Evolutionary conservation across 2,113 vertebrate genomes (phyloP).

Genomic region (Microtus pennsylvanicus): DNA sequence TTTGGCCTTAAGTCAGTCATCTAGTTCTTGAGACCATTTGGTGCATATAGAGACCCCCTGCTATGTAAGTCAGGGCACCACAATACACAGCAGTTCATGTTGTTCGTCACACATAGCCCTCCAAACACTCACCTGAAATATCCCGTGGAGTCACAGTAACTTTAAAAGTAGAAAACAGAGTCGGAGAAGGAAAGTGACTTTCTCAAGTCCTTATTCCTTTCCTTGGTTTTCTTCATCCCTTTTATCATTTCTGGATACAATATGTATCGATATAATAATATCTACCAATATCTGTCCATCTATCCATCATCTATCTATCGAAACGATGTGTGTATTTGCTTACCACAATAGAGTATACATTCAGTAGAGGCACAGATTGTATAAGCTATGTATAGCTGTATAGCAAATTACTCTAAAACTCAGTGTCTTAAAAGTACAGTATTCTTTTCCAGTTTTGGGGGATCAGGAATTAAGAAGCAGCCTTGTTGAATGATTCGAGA

Average conservation of each 20-base stretch:
- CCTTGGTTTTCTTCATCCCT: slow-evolving; percentile 24
- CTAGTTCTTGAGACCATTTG: slow-evolving; percentile 45
- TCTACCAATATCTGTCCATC: not conserved
- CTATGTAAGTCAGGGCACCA: slow-evolving; percentile 31
- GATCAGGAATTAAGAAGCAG: slow-evolving; percentile 20
- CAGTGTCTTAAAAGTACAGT: not conserved
- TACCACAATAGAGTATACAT: not conserved
- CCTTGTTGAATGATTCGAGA: slow-evolving; percentile 5
- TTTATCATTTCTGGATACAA: slow-evolving; percentile 19
- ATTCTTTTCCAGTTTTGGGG: not conserved
- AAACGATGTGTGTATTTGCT: not conserved
- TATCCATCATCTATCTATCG: too few species aligned
- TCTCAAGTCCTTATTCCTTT: not conserved
- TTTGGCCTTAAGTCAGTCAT: slow-evolving; percentile 38
- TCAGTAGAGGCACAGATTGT: not conserved
- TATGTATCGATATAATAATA: not conserved
- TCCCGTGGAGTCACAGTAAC: not conserved
- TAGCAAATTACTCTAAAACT: slow-evolving; percentile 25
- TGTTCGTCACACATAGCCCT: not conserved
- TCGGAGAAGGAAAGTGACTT: slow-evolving; percentile 25
- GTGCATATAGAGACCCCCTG: not conserved
- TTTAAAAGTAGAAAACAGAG: slow-evolving; percentile 11
- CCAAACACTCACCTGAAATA: not conserved
- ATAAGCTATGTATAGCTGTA: slow-evolving; percentile 18
- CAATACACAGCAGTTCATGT: not conserved